Evolutionary conservation across 2,888 invertebrate genomes (phyloP), one percentile per base, ranked within the genome.

Genomic region (Tachina grossa): DNA sequence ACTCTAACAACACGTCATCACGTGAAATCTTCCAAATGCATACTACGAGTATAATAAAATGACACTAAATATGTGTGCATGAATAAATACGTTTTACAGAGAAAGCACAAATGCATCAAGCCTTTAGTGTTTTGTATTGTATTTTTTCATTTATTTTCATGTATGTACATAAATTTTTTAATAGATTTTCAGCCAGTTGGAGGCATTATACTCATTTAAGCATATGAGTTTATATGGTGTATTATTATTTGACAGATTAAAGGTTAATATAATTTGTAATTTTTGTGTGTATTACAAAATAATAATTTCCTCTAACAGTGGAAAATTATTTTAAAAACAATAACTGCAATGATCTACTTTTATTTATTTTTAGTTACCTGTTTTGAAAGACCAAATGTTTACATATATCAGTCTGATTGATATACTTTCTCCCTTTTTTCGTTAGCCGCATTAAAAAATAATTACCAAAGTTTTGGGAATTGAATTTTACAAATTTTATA

Each of bases 251-350:
- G 41, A n/a, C 53, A 59, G 65, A 71, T 75, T 75, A 80, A 76
- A 84, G 71, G 79, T 84, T 84, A 84, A 80, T 84, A 84, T 76
- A 57, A 72, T 65, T 84, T 80, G 72, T 66, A 69, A 76, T 79
- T 75, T 75, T 39, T 19, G n/a, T 19, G 0, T 6, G 6, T 31
- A 31, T 31, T 6, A 31, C 31, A 31, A 31, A 31, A 31, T 31
- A 6, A 31, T 31, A 6, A 65, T 74, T 68, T 81, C 74, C 80
- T 66, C 49, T 59, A 65, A 72, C 55, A 63, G n/a, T 53, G 47
- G 68, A 51, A 51, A 78, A 78, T 41, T 63, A 45, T n/a, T 61
- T 74, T 41, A 19, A 22, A 65, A 47, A 22, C 22, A 22, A 45
- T 31, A 65, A 43, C n/a, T 13, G 14, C 13, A 49, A 49, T 49